A percentile compares a stretch with the other conserved stretches of the same genome.
Evolutionary conservation across 2,113 vertebrate genomes (phyloP).

Genomic region (Hemiscyllium ocellatum): DNA sequence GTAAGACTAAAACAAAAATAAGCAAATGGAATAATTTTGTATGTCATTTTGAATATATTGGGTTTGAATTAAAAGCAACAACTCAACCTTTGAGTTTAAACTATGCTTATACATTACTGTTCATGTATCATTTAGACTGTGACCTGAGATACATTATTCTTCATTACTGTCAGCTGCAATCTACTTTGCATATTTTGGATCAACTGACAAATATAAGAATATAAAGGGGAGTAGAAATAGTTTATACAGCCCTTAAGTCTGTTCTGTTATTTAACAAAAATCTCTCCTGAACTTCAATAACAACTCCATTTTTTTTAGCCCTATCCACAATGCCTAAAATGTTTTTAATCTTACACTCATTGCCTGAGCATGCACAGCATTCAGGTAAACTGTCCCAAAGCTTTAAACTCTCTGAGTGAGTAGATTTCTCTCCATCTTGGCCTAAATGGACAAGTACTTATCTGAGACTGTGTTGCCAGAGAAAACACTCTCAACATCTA

Average conservation of each 20-base stretch:
- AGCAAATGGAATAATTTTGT: not conserved
- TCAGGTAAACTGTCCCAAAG: not conserved
- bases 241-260: not conserved
- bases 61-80: not conserved
- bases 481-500: not conserved
- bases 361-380: not conserved
- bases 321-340: not conserved
- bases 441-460: not conserved
- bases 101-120: not conserved
- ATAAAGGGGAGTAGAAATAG: not conserved
- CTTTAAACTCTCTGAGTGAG: not conserved
- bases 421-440: not conserved
- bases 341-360: not conserved
- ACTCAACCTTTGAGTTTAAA: not conserved
- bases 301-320: not conserved
- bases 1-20: not conserved
- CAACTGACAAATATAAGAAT: not conserved
- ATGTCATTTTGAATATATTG: not conserved
- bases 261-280: not conserved
- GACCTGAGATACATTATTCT: not conserved
- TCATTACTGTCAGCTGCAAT: not conserved
- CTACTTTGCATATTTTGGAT: not conserved
- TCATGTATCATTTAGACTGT: not conserved
- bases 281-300: not conserved
- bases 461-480: not conserved